phyloP scores from a whole-genome alignment of 2,113 vertebrate species.

The Tapirus terrestris region DNA sequence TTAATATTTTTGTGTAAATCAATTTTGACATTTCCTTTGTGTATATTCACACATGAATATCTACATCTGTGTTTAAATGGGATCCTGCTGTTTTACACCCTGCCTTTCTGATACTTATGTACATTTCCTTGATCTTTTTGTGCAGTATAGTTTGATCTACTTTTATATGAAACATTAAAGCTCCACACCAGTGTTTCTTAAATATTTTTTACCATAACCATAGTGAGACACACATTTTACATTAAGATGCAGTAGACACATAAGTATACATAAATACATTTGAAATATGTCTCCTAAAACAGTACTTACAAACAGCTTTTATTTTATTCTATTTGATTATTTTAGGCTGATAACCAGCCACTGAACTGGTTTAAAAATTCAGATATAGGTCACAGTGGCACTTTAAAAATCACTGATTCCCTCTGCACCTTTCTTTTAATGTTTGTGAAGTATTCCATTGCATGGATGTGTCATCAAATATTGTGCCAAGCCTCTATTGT shows the following conservation, averaged over 20 bases:
- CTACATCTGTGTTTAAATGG: not conserved
- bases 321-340: constrained; percentile 32
- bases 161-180: constrained; percentile 27
- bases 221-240: not conserved
- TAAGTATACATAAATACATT: not conserved
- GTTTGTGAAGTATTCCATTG: not conserved
- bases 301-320: constrained; percentile 35
- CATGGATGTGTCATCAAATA: not conserved
- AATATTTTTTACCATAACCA: constrained; percentile 8
- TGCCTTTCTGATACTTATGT: not conserved
- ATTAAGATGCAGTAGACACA: not conserved
- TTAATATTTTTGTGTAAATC: not conserved
- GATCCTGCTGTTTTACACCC: not conserved
- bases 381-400: not conserved
- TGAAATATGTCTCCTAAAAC: not conserved
- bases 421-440: not conserved
- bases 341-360: not conserved
- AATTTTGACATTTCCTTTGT: not conserved
- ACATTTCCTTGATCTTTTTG: not conserved
- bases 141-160: constrained; percentile 12
- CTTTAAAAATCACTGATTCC: constrained; percentile 5
- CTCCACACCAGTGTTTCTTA: not conserved
- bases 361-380: not conserved
- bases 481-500: not conserved
- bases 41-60: not conserved